Evolutionary conservation across 1,140 invertebrate genomes (phyloP), one percentile per base, ranked within the genome.

Genomic region (Vanessa tameamea): DNA sequence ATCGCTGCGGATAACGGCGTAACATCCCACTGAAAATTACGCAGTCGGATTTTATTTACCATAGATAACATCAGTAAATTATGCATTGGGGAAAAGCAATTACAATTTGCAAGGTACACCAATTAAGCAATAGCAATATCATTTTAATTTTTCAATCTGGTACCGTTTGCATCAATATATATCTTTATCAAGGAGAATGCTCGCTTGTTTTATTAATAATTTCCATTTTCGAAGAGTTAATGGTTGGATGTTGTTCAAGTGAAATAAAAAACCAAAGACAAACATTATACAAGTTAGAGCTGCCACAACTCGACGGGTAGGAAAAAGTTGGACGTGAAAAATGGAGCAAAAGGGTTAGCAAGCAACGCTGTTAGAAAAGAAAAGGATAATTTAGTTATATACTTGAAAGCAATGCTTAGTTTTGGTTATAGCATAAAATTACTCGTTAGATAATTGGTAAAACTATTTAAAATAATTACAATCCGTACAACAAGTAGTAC

Each of bases 41-140:
- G 69, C 74, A 23, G 55, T 50, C 73, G 26, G 69, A 78, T 81
- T 84, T 81, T 76, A 78, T 78, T 75, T 81, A 69, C 69, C 63
- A 69, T 61, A 63, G 80, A 82, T 75, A 83, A 69, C 69, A 77
- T 72, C 67, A 69, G 53, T 57, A 69, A 72, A 78, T 53, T 15
- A 68, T 70, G 63, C 61, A 72, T 59, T 57, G 61, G 31, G 53
- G 47, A 67, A 67, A 67, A 50, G 51, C 66, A 47, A 26, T 69
- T 47, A 57, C 37, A 11, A 47, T 37, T 69, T 69, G 53, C 16
- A 23, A 57, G 53, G 26, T 57, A 26, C 9, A 23, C 16, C 53
- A 69, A 75, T 75, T 72, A 73, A 79, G 61, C 75, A 72, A 79
- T 70, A 72, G 57, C 65, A 72, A 72, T 73, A 69, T 65, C 7